Evolutionary conservation across 2,888 invertebrate genomes (phyloP).

Genomic region (Eurytoma californica): DNA sequence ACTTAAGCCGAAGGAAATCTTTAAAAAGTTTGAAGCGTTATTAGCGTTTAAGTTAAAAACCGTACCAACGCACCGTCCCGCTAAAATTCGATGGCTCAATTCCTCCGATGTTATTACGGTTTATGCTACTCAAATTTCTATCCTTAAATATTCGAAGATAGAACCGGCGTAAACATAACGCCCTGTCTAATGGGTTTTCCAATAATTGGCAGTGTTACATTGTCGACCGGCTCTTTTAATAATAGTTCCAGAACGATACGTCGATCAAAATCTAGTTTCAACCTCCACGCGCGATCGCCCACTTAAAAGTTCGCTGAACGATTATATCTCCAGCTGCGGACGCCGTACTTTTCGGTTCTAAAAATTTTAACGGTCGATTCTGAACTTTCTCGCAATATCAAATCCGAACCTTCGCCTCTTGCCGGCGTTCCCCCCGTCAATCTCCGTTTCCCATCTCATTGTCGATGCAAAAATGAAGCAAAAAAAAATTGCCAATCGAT

Average conservation of each 20-base stretch:
- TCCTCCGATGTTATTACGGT: too few species aligned
- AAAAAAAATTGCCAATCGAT: too few species aligned
- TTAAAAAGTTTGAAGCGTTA: too few species aligned
- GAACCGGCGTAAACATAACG: not conserved
- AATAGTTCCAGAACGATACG: not conserved
- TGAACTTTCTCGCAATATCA: not conserved
- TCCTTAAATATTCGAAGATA: constrained; percentile 6
- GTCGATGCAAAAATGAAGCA: too few species aligned
- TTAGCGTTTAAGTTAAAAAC: too few species aligned
- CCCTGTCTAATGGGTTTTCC: constrained; percentile 1
- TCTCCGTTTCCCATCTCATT: too few species aligned
- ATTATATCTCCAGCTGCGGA: constrained; percentile 2
- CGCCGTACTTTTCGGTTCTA: not conserved
- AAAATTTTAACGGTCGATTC: not conserved
- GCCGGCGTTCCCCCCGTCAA: too few species aligned
- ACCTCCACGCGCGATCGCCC: not conserved
- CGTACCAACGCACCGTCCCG: too few species aligned
- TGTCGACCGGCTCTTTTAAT: not conserved
- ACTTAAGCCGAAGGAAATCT: too few species aligned
- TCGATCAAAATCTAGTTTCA: constrained; percentile 17
- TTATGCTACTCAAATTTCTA: too few species aligned
- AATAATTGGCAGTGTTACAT: not conserved
- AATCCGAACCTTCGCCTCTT: not conserved
- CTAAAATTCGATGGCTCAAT: too few species aligned
- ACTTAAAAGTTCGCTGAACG: not conserved